Evolutionary conservation across 2,888 invertebrate species (phyloP), one percentile per base, ranked within the genome.

Genomic region (Acleris emargana): DNA sequence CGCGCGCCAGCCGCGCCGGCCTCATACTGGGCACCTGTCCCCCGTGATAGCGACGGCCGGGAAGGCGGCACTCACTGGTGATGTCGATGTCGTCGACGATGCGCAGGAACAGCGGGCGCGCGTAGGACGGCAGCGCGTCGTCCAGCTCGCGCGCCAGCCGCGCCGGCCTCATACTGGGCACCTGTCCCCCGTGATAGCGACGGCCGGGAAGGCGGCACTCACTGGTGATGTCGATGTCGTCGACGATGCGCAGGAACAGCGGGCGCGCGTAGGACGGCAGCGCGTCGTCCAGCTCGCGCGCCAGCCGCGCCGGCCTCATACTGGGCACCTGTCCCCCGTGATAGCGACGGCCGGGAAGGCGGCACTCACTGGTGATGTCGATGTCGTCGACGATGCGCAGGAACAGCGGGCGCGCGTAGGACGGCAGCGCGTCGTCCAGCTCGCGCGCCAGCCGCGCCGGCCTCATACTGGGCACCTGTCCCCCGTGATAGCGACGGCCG

Each of bases 361-460:
- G 16, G 7, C 28, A 78, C 81, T 73, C 7, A 87, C 96, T 95
- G 3, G 97, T 97, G 77, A 96, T 93, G 64, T 98, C 97, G 60
- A 98, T 94, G 71, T 95, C 93, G 61, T 95, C 89, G 78, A 97
- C 93, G 67, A 97, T 90, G 62, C 99, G 93, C 45, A 99, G 86
- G 91, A 99, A 99, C 20, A 98, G 88, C 1, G 99, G 99, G 20
- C 97, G 93, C 0, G 99, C 98, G 84, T 98, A 99, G 0, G 95
- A 81, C 0, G 99, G 97, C 73, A 99, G 92, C 69, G 94, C 93
- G 74, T 94, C 94, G 78, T 95, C 95, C 53, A 97, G 89, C 61
- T 94, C 95, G n/a, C 92, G 87, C 25, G 95, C 94, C 64, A 97
- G 88, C 59, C 93, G 89, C 2, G 94, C 87, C 4, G 13, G 13